phyloP scores from a whole-genome alignment of 2,888 invertebrate species.

The Podotricha telesiphe region DNA sequence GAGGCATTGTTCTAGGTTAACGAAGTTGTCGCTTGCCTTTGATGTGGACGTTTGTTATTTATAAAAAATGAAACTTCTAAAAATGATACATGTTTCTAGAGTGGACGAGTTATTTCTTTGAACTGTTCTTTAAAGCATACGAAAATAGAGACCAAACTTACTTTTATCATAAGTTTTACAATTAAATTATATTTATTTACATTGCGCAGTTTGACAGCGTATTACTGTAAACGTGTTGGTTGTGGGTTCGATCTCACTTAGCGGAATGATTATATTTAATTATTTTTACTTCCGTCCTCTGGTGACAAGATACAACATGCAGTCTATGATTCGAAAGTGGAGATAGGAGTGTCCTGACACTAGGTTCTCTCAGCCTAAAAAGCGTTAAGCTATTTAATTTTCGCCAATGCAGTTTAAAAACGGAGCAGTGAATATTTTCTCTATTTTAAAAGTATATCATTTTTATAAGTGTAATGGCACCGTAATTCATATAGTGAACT shows the following conservation, averaged over 20 bases:
- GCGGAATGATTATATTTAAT: not conserved
- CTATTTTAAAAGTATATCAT: not conserved
- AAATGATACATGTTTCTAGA: constrained; percentile 17
- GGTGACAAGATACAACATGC: no score
- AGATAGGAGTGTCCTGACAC: no score
- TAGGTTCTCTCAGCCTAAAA: no score
- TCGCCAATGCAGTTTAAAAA: not conserved
- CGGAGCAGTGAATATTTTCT: not conserved
- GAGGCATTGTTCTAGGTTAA: constrained; percentile 40
- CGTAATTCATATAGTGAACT: no score
- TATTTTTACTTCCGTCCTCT: not conserved
- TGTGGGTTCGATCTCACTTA: no score
- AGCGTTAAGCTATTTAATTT: no score
- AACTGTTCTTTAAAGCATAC: not conserved
- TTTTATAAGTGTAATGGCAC: no score
- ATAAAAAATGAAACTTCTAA: constrained; percentile 21
- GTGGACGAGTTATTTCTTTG: not conserved
- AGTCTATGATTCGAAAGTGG: no score
- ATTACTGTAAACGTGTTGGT: no score
- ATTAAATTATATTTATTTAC: no score
- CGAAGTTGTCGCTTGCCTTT: constrained; percentile 30
- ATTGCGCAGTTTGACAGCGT: no score
- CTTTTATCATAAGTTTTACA: no score
- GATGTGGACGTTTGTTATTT: constrained; percentile 34
- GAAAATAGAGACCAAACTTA: not conserved